Conservation (phyloP, 2,113 vertebrate species). For the Macquaria ambigua region DNA sequence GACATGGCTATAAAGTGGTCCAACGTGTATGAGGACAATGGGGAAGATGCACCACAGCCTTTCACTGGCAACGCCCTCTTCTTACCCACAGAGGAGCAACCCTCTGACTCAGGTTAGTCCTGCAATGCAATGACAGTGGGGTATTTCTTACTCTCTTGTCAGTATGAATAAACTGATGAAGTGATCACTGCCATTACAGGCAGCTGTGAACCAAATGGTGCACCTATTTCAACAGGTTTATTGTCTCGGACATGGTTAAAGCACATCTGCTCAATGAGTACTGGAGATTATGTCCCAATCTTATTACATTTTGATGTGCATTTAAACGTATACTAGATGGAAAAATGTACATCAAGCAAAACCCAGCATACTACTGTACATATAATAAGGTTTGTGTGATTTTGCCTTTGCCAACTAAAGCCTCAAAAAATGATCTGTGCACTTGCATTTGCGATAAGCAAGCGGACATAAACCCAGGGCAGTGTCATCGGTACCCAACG, state of each 20-base stretch:
- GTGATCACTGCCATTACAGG: background rate
- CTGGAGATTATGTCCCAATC: background rate
- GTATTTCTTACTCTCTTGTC: background rate
- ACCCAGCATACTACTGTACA: background rate
- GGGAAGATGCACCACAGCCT: conserved; percentile 91
- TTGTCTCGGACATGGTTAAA: background rate
- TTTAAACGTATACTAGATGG: background rate
- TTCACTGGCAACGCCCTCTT: conserved; percentile 81
- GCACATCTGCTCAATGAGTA: too few relatives aligned
- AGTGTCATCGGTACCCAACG: background rate
- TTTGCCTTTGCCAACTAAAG: background rate
- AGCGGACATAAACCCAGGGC: background rate
- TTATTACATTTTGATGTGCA: background rate
- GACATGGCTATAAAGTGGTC: conserved; percentile 99
- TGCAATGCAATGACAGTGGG: background rate
- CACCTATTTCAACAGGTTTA: background rate
- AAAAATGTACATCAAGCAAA: background rate
- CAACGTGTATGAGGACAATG: conserved; percentile 97
- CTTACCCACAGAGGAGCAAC: conserved; percentile 85
- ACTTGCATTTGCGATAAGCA: background rate
- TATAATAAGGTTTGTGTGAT: background rate
- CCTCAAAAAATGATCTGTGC: background rate
- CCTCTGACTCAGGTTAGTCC: conserved; percentile 83
- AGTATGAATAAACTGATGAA: background rate
- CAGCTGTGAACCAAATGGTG: background rate